phyloP scores from a whole-genome alignment of 2,113 vertebrate species.

The Mesocricetus auratus region DNA sequence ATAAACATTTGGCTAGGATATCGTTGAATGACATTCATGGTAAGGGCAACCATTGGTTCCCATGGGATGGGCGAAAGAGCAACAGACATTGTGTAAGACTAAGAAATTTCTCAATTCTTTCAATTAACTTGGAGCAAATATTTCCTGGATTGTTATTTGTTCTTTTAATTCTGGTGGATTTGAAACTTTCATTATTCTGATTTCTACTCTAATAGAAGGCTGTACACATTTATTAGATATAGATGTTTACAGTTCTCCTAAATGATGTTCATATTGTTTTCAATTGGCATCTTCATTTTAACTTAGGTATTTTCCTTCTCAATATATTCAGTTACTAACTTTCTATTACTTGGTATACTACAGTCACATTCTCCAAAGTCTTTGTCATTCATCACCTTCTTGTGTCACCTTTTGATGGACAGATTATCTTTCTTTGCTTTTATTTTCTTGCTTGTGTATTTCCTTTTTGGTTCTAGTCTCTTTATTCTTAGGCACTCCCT shows the following conservation, averaged over 20 bases:
- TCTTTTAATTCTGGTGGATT: neutral
- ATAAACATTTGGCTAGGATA: neutral
- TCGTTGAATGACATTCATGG: neutral
- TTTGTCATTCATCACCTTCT: neutral
- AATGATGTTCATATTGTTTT: neutral
- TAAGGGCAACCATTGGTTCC: neutral
- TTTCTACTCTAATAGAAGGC: neutral
- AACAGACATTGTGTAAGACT: no score
- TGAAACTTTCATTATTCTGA: neutral
- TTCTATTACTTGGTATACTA: neutral
- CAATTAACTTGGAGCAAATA: neutral
- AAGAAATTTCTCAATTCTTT: neutral
- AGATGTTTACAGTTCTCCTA: neutral
- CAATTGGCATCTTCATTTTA: neutral
- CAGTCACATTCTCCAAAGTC: neutral
- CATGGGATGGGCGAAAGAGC: rapidly evolving
- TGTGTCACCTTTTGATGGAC: neutral
- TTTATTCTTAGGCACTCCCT: neutral
- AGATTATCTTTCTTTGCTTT: neutral
- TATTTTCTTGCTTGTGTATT: neutral
- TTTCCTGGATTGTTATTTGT: neutral
- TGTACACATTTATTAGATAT: neutral
- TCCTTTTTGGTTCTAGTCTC: neutral
- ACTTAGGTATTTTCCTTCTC: neutral
- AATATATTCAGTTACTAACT: neutral